phyloP scores from a whole-genome alignment of 2,888 invertebrate genomes.

The Hyppa rectilinea region DNA sequence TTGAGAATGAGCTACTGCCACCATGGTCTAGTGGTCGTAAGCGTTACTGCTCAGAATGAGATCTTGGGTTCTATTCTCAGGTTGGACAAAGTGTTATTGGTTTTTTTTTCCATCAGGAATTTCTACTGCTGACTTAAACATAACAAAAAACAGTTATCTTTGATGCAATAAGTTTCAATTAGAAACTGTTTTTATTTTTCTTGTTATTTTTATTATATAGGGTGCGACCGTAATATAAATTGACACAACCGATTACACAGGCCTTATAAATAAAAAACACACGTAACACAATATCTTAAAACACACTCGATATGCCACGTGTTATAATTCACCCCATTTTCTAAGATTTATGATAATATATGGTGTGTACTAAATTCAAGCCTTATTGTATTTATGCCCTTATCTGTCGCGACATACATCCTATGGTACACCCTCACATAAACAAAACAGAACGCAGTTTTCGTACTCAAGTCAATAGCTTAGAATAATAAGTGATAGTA shows the following conservation, averaged over 20 bases:
- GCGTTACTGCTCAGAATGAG: no score
- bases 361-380: conserved; percentile 77
- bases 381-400: conserved; percentile 79
- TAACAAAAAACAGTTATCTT: no score
- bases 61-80: no score
- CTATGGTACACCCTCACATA: conserved; percentile 79
- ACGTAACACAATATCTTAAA: conserved; percentile 42
- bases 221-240: neutral
- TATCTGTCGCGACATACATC: conserved; percentile 82
- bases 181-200: neutral
- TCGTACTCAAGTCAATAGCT: conserved; percentile 89
- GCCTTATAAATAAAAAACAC: conserved; percentile 40
- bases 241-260: conserved; percentile 11
- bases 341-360: conserved; percentile 82
- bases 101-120: no score
- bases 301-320: conserved; percentile 66
- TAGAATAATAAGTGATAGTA: conserved; percentile 90
- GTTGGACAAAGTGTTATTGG: no score
- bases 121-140: no score
- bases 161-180: neutral
- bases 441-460: conserved; percentile 89
- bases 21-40: no score
- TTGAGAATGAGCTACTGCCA: no score
- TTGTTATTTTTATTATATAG: neutral
- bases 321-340: conserved; percentile 82